Percentiles rank a stretch among this genome's conserved stretches.
Evolutionary conservation across 2,797 vertebrate genomes (phyloP).

Genomic region (Amblyopsis hoosieri): DNA sequence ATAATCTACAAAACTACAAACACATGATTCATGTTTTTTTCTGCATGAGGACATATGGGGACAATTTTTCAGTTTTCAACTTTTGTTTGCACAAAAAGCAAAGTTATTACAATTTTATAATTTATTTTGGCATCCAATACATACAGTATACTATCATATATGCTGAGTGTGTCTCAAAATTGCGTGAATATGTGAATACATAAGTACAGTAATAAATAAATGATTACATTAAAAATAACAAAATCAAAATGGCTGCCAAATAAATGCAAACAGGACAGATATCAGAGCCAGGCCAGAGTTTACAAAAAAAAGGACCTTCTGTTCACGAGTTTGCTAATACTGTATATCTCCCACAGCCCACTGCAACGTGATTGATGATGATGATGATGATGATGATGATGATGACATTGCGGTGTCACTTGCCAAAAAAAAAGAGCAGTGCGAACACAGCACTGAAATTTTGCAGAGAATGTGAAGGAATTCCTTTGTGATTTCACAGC

Average conservation of each 20-base stretch:
- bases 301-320: too few species aligned
- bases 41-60: too few species aligned
- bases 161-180: not conserved
- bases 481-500: constrained; percentile 58
- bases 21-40: not conserved
- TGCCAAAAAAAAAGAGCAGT: constrained; percentile 10
- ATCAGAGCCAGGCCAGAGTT: too few species aligned
- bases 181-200: not conserved
- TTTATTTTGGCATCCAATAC: too few species aligned
- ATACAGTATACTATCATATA: not conserved
- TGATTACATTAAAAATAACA: too few species aligned
- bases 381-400: too few species aligned
- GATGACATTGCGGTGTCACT: not conserved
- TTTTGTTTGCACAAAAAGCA: not conserved
- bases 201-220: not conserved
- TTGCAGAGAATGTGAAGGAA: constrained; percentile 41
- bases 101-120: too few species aligned
- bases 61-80: not conserved
- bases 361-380: too few species aligned
- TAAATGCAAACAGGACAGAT: too few species aligned
- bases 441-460: constrained; percentile 22
- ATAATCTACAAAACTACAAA: not conserved
- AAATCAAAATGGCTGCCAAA: too few species aligned
- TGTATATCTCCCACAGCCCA: too few species aligned
- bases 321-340: too few species aligned